Evolutionary conservation across 64 coral and sea anemone species (phyloP).

Genomic region (Actinia tenebrosa): DNA sequence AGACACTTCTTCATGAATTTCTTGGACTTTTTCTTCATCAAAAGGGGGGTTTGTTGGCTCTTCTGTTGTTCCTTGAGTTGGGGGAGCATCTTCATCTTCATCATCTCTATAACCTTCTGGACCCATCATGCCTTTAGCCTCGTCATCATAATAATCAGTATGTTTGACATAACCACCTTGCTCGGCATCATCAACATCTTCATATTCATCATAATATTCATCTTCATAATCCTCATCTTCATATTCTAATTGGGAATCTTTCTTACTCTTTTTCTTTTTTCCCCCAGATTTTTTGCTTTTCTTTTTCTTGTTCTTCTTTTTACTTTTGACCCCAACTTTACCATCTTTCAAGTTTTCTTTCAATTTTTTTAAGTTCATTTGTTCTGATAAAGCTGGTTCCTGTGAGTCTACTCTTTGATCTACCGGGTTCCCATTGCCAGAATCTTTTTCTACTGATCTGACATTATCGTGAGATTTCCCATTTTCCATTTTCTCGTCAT

Average conservation of each 20-base stretch:
- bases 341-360: not conserved
- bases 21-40: conserved; percentile 44
- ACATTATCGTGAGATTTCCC: not conserved
- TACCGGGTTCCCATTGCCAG: not conserved
- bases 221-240: conserved; percentile 51
- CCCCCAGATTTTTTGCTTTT: conserved; percentile 8
- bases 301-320: conserved; percentile 26
- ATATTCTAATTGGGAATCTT: conserved; percentile 36
- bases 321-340: not conserved
- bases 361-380: not conserved
- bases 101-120: conserved; percentile 16
- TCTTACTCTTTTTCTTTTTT: conserved; percentile 28
- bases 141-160: conserved; percentile 21
- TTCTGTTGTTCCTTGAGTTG: not conserved
- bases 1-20: conserved; percentile 27
- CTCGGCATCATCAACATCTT: conserved; percentile 45
- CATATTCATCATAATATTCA: conserved; percentile 45
- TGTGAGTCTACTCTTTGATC: not conserved
- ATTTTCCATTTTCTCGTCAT: not conserved
- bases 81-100: conserved; percentile 5
- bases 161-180: conserved; percentile 49
- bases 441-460: not conserved
- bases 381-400: not conserved
- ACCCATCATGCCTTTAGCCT: conserved; percentile 16
- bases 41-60: not conserved